Conservation (phyloP, 2,888 invertebrate genomes). For the Dasysyrphus albostriatus region DNA sequence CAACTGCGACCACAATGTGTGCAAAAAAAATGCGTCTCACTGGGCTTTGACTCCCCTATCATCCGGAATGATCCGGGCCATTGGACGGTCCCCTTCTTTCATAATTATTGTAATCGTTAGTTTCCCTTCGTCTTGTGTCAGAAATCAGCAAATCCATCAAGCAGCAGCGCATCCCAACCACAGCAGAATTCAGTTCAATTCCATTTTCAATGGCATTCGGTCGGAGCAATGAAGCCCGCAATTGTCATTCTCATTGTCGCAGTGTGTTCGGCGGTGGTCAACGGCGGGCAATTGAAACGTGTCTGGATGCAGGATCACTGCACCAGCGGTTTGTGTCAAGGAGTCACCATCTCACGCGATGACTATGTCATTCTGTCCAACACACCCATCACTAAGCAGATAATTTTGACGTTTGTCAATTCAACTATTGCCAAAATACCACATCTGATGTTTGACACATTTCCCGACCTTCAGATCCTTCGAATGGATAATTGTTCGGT, state of each 20-base stretch:
- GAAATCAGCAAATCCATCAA: constrained; percentile 42
- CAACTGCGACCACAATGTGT: constrained; percentile 20
- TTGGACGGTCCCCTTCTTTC: constrained; percentile 9
- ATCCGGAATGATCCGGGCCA: background rate
- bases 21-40: constrained; percentile 31
- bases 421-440: constrained; percentile 82
- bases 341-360: constrained; percentile 80
- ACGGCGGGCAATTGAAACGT: constrained; percentile 80
- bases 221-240: constrained; percentile 52
- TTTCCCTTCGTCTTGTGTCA: constrained; percentile 49
- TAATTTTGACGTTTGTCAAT: constrained; percentile 81
- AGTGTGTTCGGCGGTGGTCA: constrained; percentile 22
- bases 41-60: background rate
- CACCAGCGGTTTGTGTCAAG: constrained; percentile 79
- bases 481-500: constrained; percentile 82
- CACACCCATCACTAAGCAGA: constrained; percentile 79
- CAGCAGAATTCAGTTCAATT: constrained; percentile 63
- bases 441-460: constrained; percentile 82
- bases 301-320: constrained; percentile 83
- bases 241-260: constrained; percentile 36
- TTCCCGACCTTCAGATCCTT: constrained; percentile 81
- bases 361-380: constrained; percentile 82
- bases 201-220: constrained; percentile 68
- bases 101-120: constrained; percentile 41
- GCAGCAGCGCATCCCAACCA: background rate